These are phyloP conservation scores for Rhinoptilus africanus DNA, from an alignment of 2,113 vertebrate genomes.

Conservation along the genomic window DNA sequence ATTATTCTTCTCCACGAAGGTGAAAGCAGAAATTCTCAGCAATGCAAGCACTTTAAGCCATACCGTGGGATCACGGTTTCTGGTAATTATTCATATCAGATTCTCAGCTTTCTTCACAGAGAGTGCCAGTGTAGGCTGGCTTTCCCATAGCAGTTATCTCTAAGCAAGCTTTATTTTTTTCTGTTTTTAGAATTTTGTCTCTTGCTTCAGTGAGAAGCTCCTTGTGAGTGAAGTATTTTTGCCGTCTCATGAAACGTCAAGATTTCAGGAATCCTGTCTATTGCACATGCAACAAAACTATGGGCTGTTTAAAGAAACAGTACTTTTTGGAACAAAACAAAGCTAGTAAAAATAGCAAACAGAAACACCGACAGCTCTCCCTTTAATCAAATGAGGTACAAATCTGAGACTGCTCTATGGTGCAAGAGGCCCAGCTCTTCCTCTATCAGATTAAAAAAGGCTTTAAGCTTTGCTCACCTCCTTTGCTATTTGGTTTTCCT, in stretches of 20 bases:
- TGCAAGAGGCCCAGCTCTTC: not conserved
- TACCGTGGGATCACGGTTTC: rapidly evolving
- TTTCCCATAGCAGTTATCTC: not conserved
- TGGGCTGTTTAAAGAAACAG: not conserved
- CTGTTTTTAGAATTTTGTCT: not conserved
- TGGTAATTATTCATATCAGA: not conserved
- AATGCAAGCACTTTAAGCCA: not conserved
- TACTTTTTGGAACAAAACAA: not conserved
- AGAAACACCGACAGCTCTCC: not conserved
- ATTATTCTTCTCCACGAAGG: not conserved
- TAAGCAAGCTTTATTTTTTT: not conserved
- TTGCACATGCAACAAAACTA: not conserved
- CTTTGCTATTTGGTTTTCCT: not conserved
- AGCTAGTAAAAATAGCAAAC: not conserved
- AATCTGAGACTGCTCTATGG: not conserved
- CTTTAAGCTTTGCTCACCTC: not conserved
- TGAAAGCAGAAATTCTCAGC: not conserved
- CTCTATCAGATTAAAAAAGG: not conserved
- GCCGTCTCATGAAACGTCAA: not conserved
- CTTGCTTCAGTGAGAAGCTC: not conserved
- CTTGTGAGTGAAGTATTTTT: not conserved
- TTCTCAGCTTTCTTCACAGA: not conserved
- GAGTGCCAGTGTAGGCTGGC: not conserved
- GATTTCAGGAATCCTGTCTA: not conserved
- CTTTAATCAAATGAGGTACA: not conserved